Conservation (phyloP, 2,113 vertebrate species). For the Rhagologus leucostigma region DNA sequence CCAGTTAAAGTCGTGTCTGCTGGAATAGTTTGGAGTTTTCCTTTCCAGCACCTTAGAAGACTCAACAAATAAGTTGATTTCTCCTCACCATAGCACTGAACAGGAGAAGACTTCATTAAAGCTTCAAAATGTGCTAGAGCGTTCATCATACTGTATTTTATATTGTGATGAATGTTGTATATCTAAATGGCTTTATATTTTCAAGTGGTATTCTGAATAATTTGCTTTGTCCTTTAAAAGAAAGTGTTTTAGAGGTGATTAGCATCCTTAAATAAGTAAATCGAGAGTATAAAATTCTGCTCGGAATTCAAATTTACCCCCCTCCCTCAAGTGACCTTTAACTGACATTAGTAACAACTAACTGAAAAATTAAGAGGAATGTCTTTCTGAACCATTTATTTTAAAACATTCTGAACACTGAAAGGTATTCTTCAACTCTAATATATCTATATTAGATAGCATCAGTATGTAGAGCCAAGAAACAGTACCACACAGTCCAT, state of each 20-base stretch:
- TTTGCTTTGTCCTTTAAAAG: background rate
- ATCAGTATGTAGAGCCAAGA: background rate
- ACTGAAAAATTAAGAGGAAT: background rate
- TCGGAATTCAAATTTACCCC: background rate
- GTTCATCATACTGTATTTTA: background rate
- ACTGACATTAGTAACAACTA: background rate
- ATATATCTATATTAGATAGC: background rate
- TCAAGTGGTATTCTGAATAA: background rate
- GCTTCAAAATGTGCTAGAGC: background rate
- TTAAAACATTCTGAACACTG: background rate
- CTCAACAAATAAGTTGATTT: background rate
- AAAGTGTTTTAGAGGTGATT: background rate
- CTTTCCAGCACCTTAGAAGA: background rate
- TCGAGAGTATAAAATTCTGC: background rate
- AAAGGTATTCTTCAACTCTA: background rate
- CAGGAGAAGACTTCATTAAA: background rate
- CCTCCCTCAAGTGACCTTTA: background rate
- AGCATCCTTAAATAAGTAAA: background rate
- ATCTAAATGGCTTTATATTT: background rate
- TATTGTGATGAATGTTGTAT: background rate
- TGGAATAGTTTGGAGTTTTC: background rate
- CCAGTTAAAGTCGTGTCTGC: background rate
- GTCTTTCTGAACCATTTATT: background rate
- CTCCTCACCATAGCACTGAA: background rate
- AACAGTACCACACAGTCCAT: accelerated